Evolutionary conservation across 1,140 invertebrate genomes (phyloP), one percentile per base, ranked within the genome.

Genomic region (Trinorchestia longiramus): DNA sequence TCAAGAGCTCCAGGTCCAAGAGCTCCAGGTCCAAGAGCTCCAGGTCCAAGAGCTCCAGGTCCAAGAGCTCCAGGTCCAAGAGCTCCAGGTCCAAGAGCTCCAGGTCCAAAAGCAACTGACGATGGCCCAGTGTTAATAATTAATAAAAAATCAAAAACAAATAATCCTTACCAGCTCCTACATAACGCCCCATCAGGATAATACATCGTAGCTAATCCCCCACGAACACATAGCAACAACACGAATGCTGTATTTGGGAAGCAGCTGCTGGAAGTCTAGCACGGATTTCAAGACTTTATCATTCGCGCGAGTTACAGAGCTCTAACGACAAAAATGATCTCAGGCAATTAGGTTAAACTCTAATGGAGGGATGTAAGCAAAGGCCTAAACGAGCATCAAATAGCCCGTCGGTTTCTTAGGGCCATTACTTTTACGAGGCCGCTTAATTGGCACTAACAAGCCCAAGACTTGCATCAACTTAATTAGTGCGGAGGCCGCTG

Each of bases 321-420:
- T 90, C 88, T 90, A 43, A 90, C 62, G 43, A 90, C 36, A 90
- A 41, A 90, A 41, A 15, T 42, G 43, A 90, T 90, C 88, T 90
- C 8, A 42, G n/a, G 88, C 43, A 90, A 90, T 90, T 90, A 41
- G 41, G 41, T 90, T 90, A 42, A 90, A 90, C 88, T 90, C 43
- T 90, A 90, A 90, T 42, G 88, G 88, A 90, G 43, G 43, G 88
- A 42, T 90, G 88, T 42, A 42, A 90, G 43, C n/a, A 41, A 90
- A 90, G 88, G n/a, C 88, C n/a, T 90, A 90, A 90, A 90, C 88
- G 88, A 90, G 88, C 88, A 43, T 90, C 88, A 90, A 90, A 90
- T 90, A 42, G 88, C 41, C 88, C 28, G 88, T 42, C 88, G 43
- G 88, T 90, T 90, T 90, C 88, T 90, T 90, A 90, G 88, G 41